Conservation (phyloP, 2,113 vertebrate species). For the rabbit (Oryctolagus cuniculus) region mOryCun1.1 NC_091432.1:64079501-64080000, state of each 20-base stretch:
- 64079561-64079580: background rate
- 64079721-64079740: background rate
- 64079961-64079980: background rate
- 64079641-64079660: background rate
- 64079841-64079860: background rate
- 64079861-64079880: background rate
- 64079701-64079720: background rate
- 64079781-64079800: conserved; percentile 6
- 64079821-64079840: background rate
- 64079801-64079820: background rate
- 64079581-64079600: background rate
- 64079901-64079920: background rate
- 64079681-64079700: background rate
- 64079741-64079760: background rate
- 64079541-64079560: background rate
- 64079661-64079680: background rate
- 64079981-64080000: background rate
- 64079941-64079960: background rate
- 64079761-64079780: background rate
- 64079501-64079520: background rate
- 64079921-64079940: background rate
- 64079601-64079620: background rate
- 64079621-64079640: background rate
- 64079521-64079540: background rate
- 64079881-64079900: background rate